phyloP scores from a whole-genome alignment of 2,888 invertebrate genomes.

The Agrilus biguttatus region DNA sequence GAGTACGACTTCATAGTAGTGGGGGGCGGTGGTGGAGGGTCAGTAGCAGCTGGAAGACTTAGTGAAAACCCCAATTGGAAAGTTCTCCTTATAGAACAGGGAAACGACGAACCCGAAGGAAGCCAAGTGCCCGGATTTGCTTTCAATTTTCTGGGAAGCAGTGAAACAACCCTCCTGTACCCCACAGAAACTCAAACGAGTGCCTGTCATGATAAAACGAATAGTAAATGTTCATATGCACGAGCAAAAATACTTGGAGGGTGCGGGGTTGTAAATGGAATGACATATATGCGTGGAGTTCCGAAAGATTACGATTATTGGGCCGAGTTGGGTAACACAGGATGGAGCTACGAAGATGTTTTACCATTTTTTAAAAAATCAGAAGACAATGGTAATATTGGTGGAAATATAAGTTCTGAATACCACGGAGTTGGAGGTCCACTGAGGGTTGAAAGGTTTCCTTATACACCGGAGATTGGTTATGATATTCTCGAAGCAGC shows the following conservation, averaged over 20 bases:
- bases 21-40: too few relatives aligned
- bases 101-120: constrained; percentile 43
- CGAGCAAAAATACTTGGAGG: constrained; percentile 52
- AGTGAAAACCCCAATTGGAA: too few relatives aligned
- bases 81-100: constrained; percentile 47
- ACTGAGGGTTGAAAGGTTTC: constrained; percentile 41
- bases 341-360: constrained; percentile 60
- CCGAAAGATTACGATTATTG: constrained; percentile 54
- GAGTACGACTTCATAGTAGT: too few relatives aligned
- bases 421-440: constrained; percentile 41
- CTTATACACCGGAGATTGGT: constrained; percentile 39
- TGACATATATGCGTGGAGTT: constrained; percentile 61
- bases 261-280: constrained; percentile 49
- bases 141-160: constrained; percentile 37
- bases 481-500: constrained; percentile 40
- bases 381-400: constrained; percentile 43
- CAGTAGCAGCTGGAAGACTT: too few relatives aligned
- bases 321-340: constrained; percentile 48
- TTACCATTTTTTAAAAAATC: constrained; percentile 49
- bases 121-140: constrained; percentile 42
- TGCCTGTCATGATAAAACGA: constrained; percentile 34
- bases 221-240: constrained; percentile 41
- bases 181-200: constrained; percentile 38
- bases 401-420: constrained; percentile 33
- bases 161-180: constrained; percentile 46